Percentiles rank a stretch among this genome's conserved stretches.
These are phyloP conservation scores for Myrmophylax atrothorax DNA, from an alignment of 2,113 vertebrate genomes.

Conservation along the genomic window DNA sequence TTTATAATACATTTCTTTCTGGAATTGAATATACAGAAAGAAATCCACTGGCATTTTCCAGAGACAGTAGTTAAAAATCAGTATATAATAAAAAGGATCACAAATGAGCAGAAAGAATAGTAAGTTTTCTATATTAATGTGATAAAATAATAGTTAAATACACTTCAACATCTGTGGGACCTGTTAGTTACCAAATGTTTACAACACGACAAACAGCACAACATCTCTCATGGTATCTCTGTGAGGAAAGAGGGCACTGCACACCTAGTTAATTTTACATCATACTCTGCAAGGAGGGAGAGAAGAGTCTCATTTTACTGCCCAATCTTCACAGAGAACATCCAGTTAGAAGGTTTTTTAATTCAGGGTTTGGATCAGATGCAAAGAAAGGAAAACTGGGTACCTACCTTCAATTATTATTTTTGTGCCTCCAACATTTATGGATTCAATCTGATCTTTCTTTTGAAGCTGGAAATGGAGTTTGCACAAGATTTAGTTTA, in stretches of 20 bases:
- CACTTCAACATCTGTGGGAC: neutral
- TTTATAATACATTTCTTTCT: neutral
- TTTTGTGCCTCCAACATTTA: conserved; percentile 90
- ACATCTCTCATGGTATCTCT: neutral
- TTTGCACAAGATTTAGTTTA: neutral
- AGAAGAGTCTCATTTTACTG: neutral
- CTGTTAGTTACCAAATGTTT: neutral
- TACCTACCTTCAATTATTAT: conserved; percentile 87
- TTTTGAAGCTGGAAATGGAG: conserved; percentile 80
- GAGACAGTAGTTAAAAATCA: neutral
- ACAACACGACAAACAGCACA: neutral
- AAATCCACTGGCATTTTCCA: neutral
- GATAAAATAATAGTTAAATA: neutral
- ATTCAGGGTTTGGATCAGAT: neutral
- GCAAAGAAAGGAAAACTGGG: neutral
- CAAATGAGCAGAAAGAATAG: neutral
- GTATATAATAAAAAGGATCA: neutral
- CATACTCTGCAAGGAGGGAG: neutral
- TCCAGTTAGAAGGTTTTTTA: neutral
- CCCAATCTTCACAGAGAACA: neutral
- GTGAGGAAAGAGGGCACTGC: neutral
- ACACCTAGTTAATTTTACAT: neutral
- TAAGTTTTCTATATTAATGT: neutral
- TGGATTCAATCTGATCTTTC: conserved; percentile 86
- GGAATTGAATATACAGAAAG: neutral